Evolutionary conservation across 2,797 vertebrate genomes (phyloP).

Genomic region (Microhierax caerulescens): DNA sequence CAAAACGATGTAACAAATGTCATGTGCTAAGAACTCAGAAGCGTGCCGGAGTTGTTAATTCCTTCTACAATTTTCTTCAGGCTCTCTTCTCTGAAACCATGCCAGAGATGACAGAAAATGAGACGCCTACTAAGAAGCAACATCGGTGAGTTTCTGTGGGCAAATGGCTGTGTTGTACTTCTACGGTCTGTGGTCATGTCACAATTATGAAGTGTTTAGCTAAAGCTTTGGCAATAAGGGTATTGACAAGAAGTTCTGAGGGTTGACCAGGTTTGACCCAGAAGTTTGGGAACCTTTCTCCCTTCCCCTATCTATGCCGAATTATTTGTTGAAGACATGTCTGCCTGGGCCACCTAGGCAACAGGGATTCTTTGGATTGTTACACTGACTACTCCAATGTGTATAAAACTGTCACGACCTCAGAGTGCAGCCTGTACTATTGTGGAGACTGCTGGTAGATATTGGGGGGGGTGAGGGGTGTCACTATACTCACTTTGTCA

Average conservation of each 20-base stretch:
- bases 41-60: not conserved
- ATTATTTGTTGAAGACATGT: not conserved
- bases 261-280: not conserved
- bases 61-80: conserved; percentile 59
- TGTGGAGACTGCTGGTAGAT: not conserved
- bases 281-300: not conserved
- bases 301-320: not conserved
- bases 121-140: conserved; percentile 87
- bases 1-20: not conserved
- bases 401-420: accelerated
- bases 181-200: accelerated
- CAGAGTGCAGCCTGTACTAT: accelerated
- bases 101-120: conserved; percentile 98
- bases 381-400: not conserved
- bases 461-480: accelerated
- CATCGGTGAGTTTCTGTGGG: conserved; percentile 80
- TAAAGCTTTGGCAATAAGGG: not conserved
- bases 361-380: not conserved
- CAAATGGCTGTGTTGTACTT: not conserved
- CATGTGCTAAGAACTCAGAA: not conserved
- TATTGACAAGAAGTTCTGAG: not conserved
- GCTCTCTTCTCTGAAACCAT: conserved; percentile 84
- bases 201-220: not conserved
- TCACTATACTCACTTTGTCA: not conserved
- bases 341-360: not conserved